These are phyloP conservation scores for Epicampocera succincta DNA, from an alignment of 2,888 invertebrate genomes.

Conservation along the genomic window DNA sequence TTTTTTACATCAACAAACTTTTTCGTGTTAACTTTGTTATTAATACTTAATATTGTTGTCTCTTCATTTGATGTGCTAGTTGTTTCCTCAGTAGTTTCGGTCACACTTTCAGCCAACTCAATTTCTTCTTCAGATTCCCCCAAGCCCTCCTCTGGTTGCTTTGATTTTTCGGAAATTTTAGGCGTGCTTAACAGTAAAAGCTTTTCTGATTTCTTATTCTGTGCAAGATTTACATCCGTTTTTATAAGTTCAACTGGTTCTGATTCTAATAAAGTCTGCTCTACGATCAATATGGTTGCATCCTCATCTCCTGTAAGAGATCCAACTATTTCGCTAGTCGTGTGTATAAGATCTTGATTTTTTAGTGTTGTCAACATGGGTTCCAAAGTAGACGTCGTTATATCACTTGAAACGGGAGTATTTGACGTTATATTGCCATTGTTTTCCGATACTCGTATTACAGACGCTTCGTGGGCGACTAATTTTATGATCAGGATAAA, in stretches of 20 bases:
- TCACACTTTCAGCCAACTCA: conserved; percentile 40
- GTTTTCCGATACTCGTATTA: conserved; percentile 43
- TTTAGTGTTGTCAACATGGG: conserved; percentile 52
- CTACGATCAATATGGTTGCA: conserved; percentile 70
- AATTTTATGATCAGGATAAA: conserved; percentile 25
- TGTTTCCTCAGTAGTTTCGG: conserved; percentile 15
- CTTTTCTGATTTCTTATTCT: conserved; percentile 72
- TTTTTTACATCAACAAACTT: background rate
- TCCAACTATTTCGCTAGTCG: conserved; percentile 25
- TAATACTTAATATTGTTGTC: conserved; percentile 52
- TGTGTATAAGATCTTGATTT: conserved; percentile 26
- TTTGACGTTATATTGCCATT: conserved; percentile 39
- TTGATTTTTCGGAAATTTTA: conserved; percentile 72
- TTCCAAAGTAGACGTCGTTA: conserved; percentile 29
- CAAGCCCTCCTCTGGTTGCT: conserved; percentile 72
- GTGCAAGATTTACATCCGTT: background rate
- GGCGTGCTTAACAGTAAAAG: conserved; percentile 77
- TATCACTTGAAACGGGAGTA: conserved; percentile 39
- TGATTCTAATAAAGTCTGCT: conserved; percentile 71
- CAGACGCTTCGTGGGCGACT: conserved; percentile 44
- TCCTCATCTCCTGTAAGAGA: conserved; percentile 72
- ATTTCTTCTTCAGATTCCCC: conserved; percentile 75
- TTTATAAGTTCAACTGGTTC: conserved; percentile 61
- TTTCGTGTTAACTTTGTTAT: conserved; percentile 8
- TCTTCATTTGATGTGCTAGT: conserved; percentile 53